Conservation (phyloP, 1,140 invertebrate species). For the Ganaspis sp. region DNA sequence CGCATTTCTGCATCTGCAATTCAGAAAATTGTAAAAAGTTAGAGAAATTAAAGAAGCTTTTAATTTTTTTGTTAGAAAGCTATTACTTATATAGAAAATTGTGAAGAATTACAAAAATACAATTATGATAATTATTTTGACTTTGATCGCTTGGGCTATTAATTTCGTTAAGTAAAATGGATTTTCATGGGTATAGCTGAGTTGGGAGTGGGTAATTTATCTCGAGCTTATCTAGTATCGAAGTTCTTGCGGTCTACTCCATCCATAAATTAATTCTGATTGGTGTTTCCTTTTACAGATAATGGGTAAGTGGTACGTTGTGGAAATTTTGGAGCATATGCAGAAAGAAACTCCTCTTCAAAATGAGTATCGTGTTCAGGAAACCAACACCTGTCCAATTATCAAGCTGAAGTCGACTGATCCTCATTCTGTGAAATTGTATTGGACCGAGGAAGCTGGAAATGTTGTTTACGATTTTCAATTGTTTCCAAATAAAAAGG, state of each 20-base stretch:
- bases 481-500: constrained; percentile 35
- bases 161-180: constrained; percentile 6
- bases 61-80: too few relatives aligned
- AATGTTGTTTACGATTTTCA: constrained; percentile 60
- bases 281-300: constrained; percentile 58
- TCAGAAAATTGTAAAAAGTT: too few relatives aligned
- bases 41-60: too few relatives aligned
- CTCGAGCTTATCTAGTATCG: constrained; percentile 22
- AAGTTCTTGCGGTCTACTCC: constrained; percentile 17
- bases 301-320: constrained; percentile 69
- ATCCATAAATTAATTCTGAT: constrained; percentile 25
- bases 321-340: constrained; percentile 62
- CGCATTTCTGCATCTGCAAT: too few relatives aligned
- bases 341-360: constrained; percentile 43
- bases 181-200: not conserved
- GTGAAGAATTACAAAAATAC: too few relatives aligned
- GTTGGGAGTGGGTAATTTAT: constrained; percentile 1
- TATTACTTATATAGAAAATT: too few relatives aligned
- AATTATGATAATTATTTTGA: not conserved
- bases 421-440: constrained; percentile 43
- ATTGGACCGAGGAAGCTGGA: constrained; percentile 61
- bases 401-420: constrained; percentile 45
- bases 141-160: not conserved
- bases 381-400: constrained; percentile 58
- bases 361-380: constrained; percentile 31